Conservation (phyloP, 2,888 invertebrate species). For the Epiblema foenella region DNA sequence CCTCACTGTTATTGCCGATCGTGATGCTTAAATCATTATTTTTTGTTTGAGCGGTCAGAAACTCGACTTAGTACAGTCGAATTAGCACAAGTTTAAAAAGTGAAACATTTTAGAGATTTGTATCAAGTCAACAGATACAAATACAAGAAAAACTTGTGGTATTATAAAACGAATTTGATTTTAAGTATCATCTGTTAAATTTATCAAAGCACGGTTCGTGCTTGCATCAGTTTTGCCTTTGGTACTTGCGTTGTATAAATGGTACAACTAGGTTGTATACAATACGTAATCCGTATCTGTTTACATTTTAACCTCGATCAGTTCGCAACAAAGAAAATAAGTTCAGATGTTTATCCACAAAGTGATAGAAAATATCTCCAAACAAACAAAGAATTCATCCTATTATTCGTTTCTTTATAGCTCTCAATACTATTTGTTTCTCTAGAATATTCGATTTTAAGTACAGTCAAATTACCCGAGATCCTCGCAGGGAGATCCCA, state of each 20-base stretch:
- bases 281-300: neutral
- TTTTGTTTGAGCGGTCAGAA: neutral
- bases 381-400: conserved; percentile 32
- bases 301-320: neutral
- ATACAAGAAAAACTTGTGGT: neutral
- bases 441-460: conserved; percentile 40
- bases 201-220: neutral
- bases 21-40: neutral
- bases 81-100: neutral
- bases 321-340: conserved; percentile 14
- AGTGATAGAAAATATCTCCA: conserved; percentile 20
- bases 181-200: neutral
- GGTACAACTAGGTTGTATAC: neutral
- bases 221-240: neutral
- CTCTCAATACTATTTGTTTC: conserved; percentile 23
- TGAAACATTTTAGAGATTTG: neutral
- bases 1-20: neutral
- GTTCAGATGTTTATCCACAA: neutral
- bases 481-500: conserved; percentile 49
- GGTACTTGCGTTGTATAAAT: neutral
- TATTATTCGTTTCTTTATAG: conserved; percentile 34
- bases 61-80: neutral
- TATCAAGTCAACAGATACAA: neutral
- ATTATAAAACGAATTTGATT: neutral
- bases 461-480: conserved; percentile 47